phyloP scores from a whole-genome alignment of 2,888 invertebrate species.

The Cartodere bifasciata region DNA sequence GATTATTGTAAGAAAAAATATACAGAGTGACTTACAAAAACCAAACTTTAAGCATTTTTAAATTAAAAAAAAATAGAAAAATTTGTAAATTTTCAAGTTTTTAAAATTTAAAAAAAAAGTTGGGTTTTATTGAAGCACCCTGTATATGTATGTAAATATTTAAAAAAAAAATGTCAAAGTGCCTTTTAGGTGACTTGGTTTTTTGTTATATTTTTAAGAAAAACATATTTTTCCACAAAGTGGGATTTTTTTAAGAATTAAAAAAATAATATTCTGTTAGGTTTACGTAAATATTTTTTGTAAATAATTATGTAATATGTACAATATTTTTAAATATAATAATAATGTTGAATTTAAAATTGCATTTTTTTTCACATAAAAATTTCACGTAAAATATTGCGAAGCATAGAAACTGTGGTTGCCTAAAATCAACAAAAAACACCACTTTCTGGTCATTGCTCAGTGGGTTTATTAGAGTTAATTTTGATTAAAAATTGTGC shows the following conservation, averaged over 20 bases:
- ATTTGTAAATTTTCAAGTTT: neutral
- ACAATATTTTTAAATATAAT: too few relatives aligned
- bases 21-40: too few relatives aligned
- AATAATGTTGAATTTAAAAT: too few relatives aligned
- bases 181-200: neutral
- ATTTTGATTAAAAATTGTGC: too few relatives aligned
- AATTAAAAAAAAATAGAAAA: constrained; percentile 8
- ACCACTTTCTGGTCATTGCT: too few relatives aligned
- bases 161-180: constrained; percentile 3
- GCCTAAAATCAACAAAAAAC: too few relatives aligned
- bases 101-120: constrained; percentile 17
- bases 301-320: too few relatives aligned
- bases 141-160: constrained; percentile 10
- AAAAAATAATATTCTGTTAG: neutral
- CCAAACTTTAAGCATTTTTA: constrained; percentile 12
- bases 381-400: neutral
- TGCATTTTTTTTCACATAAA: neutral
- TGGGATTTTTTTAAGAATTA: neutral
- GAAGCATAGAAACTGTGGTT: neutral
- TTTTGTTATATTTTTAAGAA: neutral
- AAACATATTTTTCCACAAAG: neutral
- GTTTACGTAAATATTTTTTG: neutral
- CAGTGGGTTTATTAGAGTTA: too few relatives aligned
- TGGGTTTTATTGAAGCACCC: too few relatives aligned
- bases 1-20: too few relatives aligned